Conservation (phyloP, 2,797 vertebrate species). For the Borostomias antarcticus region DNA sequence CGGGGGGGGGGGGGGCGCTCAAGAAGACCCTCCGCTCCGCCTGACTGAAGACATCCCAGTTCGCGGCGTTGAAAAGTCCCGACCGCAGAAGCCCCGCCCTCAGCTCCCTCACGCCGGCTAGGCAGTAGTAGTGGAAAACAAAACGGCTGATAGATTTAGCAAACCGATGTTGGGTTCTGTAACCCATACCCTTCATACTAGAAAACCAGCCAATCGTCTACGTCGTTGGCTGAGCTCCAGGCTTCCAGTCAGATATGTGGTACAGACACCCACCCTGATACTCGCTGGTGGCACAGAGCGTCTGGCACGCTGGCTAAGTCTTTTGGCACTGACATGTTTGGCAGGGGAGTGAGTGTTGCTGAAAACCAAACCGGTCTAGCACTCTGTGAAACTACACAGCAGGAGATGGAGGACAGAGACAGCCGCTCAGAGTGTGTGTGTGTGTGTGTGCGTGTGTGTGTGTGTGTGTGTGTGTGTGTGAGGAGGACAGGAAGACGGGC, state of each 20-base stretch:
- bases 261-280: too few species aligned
- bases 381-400: constrained; percentile 45
- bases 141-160: too few species aligned
- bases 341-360: constrained; percentile 51
- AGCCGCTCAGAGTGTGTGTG: constrained; percentile 1
- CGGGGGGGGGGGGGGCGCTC: constrained; percentile 54
- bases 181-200: too few species aligned
- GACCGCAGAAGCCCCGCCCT: constrained; percentile 53
- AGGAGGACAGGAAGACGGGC: too few species aligned
- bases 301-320: constrained; percentile 65
- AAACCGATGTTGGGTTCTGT: too few species aligned
- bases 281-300: too few species aligned
- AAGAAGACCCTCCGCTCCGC: constrained; percentile 47
- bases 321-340: constrained; percentile 64
- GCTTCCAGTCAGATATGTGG: constrained; percentile 62
- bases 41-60: constrained; percentile 67
- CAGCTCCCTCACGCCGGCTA: constrained; percentile 18
- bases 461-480: constrained; percentile 16
- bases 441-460: constrained; percentile 19
- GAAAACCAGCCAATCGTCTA: too few species aligned
- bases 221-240: too few species aligned
- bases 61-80: constrained; percentile 54
- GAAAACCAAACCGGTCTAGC: constrained; percentile 66
- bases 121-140: neutral
- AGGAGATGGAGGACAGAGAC: neutral